These are phyloP conservation scores for Philhelius pedissequus DNA, from an alignment of 2,888 invertebrate genomes.

Conservation along the genomic window DNA sequence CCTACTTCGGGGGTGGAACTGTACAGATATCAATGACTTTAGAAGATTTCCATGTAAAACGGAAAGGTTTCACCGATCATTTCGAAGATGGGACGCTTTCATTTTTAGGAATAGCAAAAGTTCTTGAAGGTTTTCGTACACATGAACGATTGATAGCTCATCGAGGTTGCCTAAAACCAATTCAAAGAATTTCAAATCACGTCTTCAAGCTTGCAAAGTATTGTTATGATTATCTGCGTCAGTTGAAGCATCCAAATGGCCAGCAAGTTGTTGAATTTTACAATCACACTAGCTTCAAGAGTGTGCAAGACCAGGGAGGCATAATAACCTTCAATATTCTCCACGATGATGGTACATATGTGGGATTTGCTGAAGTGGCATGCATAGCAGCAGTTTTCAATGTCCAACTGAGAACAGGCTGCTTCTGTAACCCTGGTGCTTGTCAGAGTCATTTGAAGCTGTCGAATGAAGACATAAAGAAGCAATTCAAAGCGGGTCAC, in stretches of 20 bases:
- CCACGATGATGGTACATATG: conserved; percentile 86
- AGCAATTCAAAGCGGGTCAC: conserved; percentile 92
- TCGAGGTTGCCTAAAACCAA: conserved; percentile 74
- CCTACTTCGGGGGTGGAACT: conserved; percentile 96
- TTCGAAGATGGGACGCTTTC: conserved; percentile 97
- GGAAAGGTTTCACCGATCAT: conserved; percentile 85
- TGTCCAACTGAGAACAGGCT: conserved; percentile 93
- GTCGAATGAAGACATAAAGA: conserved; percentile 84
- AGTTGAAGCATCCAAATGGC: conserved; percentile 86
- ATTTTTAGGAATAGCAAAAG: conserved; percentile 89
- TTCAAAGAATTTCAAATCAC: conserved; percentile 85
- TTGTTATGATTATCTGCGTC: conserved; percentile 83
- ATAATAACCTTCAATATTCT: conserved; percentile 93
- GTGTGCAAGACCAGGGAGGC: conserved; percentile 86
- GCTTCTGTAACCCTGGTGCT: conserved; percentile 98
- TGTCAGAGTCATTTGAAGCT: conserved; percentile 90
- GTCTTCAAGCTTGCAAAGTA: conserved; percentile 88
- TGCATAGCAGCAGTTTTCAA: conserved; percentile 92
- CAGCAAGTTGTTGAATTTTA: conserved; percentile 85
- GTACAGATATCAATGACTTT: conserved; percentile 90
- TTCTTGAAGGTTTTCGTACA: conserved; percentile 90
- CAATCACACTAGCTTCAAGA: conserved; percentile 84
- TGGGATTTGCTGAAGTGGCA: conserved; percentile 95
- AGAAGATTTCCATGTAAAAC: conserved; percentile 85
- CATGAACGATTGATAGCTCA: conserved; percentile 83